phyloP scores from a whole-genome alignment of 2,113 vertebrate species.

The Odocoileus hemionus region DNA sequence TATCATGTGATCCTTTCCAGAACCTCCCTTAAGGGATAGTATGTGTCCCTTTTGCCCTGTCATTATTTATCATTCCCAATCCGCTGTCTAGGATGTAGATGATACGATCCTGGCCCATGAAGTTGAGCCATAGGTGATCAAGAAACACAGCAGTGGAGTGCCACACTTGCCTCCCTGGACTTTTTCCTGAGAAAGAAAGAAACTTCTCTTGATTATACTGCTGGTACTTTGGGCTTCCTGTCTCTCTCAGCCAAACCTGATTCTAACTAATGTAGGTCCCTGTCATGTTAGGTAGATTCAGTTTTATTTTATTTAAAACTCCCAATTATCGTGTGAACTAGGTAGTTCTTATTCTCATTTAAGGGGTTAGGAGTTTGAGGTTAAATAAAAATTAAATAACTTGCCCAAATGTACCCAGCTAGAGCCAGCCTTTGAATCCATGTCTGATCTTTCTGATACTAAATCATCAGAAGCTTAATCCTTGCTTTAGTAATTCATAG shows the following conservation, averaged over 20 bases:
- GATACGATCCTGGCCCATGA: background rate
- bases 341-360: background rate
- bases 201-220: background rate
- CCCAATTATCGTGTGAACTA: background rate
- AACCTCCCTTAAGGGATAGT: background rate
- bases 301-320: background rate
- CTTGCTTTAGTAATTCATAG: background rate
- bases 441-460: background rate
- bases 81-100: background rate
- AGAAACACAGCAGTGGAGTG: accelerated
- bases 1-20: background rate
- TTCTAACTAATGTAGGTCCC: background rate
- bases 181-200: background rate
- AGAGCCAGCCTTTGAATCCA: background rate
- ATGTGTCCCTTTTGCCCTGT: background rate
- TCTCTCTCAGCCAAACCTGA: background rate
- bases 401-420: background rate
- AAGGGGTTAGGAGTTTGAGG: background rate
- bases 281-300: background rate
- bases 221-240: background rate
- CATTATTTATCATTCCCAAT: background rate
- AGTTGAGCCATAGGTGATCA: background rate
- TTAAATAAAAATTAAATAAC: background rate
- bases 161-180: background rate
- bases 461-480: background rate